phyloP scores from a whole-genome alignment of 1,140 invertebrate genomes.

The Atta cephalotes region DNA sequence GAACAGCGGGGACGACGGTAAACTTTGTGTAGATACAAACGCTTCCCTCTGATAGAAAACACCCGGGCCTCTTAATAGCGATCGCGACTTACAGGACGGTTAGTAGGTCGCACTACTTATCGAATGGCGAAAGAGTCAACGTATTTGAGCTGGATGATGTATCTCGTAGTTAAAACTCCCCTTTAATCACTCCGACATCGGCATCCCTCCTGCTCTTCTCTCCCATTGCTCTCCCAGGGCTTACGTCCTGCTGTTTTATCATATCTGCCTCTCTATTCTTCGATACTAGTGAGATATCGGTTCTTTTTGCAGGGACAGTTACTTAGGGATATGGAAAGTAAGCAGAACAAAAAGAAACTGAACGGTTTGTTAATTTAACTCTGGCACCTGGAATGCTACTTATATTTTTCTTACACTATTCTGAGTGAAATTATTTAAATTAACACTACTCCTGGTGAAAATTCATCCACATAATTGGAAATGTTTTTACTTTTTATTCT shows the following conservation, averaged over 20 bases:
- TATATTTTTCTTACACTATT: too few species aligned
- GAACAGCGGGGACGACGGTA: constrained; percentile 2
- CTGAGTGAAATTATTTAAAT: too few species aligned
- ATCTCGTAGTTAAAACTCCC: constrained; percentile 44
- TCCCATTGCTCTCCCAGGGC: neutral
- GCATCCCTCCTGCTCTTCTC: constrained; percentile 41
- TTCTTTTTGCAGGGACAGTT: constrained; percentile 23
- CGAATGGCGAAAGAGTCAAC: constrained; percentile 76
- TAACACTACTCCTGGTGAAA: too few species aligned
- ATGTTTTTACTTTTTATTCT: too few species aligned
- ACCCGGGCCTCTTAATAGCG: constrained; percentile 37
- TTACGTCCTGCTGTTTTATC: constrained; percentile 69
- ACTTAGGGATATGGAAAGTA: neutral
- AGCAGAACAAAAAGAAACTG: neutral
- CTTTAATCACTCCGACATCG: constrained; percentile 27
- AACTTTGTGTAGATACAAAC: constrained; percentile 8
- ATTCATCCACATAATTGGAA: too few species aligned
- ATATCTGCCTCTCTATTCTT: constrained; percentile 31
- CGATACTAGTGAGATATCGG: constrained; percentile 1
- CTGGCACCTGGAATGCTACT: too few species aligned
- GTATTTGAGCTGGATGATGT: constrained; percentile 75
- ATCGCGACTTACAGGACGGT: constrained; percentile 75
- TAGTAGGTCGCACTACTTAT: constrained; percentile 79
- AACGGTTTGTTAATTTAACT: constrained; percentile 24
- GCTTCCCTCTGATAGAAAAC: constrained; percentile 34